Evolutionary conservation across 2,113 vertebrate species (phyloP).

Genomic region (Brevimyrus niger): DNA sequence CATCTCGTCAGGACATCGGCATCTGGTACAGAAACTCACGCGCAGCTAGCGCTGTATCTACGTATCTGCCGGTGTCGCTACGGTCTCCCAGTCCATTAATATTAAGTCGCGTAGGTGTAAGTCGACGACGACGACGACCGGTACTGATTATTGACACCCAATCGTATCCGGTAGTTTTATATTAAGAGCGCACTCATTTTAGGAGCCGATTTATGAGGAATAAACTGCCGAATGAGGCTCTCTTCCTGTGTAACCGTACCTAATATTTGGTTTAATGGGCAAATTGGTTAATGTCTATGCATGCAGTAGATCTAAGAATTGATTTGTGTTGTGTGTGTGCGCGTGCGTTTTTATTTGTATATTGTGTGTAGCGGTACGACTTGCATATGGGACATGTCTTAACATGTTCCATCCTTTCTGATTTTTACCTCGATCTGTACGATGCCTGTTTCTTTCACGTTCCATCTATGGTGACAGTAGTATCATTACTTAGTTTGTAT

Average conservation of each 20-base stretch:
- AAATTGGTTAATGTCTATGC: neutral
- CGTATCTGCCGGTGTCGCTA: neutral
- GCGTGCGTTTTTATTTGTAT: neutral
- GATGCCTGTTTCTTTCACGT: neutral
- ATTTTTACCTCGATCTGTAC: neutral
- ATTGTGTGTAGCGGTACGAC: neutral
- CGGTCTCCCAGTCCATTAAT: neutral
- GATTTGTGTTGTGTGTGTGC: neutral
- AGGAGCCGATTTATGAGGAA: neutral
- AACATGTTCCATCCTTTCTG: neutral
- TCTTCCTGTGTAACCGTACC: neutral
- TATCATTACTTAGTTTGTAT: neutral
- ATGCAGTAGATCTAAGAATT: neutral
- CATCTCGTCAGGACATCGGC: too few species aligned
- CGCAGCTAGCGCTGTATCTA: too few species aligned
- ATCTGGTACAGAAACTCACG: neutral
- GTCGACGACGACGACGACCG: neutral
- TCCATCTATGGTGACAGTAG: neutral
- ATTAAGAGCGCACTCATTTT: neutral
- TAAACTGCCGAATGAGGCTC: neutral
- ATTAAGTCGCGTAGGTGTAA: neutral
- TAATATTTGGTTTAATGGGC: neutral
- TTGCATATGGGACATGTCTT: neutral
- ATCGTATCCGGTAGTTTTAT: neutral
- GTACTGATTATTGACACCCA: neutral